phyloP scores from a whole-genome alignment of 2,888 invertebrate genomes.

The Euphydryas editha region DNA sequence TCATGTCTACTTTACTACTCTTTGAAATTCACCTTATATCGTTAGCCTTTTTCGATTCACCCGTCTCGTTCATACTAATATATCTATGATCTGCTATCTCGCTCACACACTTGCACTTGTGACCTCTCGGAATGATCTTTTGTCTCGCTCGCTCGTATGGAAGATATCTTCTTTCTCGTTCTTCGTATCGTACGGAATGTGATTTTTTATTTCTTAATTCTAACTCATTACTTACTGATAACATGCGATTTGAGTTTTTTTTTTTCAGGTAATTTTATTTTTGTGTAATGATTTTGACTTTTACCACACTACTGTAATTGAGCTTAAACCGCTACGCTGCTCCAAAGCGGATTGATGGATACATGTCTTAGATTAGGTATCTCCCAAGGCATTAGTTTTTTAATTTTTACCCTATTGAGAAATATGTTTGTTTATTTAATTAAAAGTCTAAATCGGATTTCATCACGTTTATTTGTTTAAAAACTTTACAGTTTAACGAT shows the following conservation, averaged over 20 bases:
- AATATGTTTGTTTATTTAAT: no score
- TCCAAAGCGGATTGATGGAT: no score
- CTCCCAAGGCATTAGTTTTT: no score
- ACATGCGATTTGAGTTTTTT: constrained; percentile 27
- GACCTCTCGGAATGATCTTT: constrained; percentile 29
- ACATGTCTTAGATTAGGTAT: no score
- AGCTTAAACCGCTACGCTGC: no score
- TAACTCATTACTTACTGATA: constrained; percentile 35
- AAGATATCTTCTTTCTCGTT: constrained; percentile 17
- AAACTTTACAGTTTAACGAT: no score
- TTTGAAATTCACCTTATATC: constrained; percentile 57
- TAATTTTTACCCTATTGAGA: no score
- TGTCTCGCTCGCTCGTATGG: constrained; percentile 22
- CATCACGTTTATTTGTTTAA: no score
- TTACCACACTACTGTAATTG: not conserved
- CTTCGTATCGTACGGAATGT: constrained; percentile 12
- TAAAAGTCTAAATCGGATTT: no score
- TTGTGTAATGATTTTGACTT: not conserved
- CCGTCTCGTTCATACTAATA: constrained; percentile 45
- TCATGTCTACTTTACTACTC: constrained; percentile 48
- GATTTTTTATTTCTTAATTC: constrained; percentile 36
- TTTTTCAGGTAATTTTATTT: constrained; percentile 7
- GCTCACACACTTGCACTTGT: constrained; percentile 38
- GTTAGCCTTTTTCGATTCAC: constrained; percentile 56
- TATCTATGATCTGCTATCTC: constrained; percentile 16